Conservation (phyloP, 2,888 invertebrate genomes). For the Plebejus anna region DNA sequence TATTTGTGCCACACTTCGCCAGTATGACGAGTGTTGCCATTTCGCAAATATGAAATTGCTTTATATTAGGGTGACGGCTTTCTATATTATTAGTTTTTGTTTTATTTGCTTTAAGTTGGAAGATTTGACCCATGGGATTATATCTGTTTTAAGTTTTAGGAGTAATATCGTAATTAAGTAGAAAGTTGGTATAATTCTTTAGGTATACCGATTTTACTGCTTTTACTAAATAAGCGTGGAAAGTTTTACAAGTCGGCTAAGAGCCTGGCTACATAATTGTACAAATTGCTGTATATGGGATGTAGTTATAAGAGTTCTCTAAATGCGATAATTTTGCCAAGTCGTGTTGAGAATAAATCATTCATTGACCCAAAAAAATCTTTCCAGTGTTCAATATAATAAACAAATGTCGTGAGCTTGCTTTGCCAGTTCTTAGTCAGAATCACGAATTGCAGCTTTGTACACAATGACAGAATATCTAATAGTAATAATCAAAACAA, state of each 20-base stretch:
- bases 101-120: conserved; percentile 35
- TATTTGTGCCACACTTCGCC: conserved; percentile 73
- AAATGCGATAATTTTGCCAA: not conserved
- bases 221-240: not conserved
- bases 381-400: not conserved
- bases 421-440: not conserved
- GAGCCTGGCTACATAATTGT: not conserved
- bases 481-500: not conserved
- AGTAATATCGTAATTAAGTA: conserved; percentile 1
- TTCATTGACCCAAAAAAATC: conserved; percentile 2
- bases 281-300: not conserved
- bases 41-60: conserved; percentile 75
- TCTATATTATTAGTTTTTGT: conserved; percentile 57
- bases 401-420: not conserved
- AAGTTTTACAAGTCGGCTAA: not conserved
- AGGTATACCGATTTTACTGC: not conserved
- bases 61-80: conserved; percentile 60
- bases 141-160: conserved; percentile 2
- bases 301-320: not conserved
- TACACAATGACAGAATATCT: not conserved
- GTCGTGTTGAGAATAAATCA: not conserved
- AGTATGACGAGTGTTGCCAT: conserved; percentile 72
- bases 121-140: conserved; percentile 14
- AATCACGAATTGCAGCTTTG: not conserved
- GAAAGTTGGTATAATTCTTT: not conserved